Evolutionary conservation across 1,140 invertebrate genomes (phyloP).

Genomic region (Drosophila lowei): DNA sequence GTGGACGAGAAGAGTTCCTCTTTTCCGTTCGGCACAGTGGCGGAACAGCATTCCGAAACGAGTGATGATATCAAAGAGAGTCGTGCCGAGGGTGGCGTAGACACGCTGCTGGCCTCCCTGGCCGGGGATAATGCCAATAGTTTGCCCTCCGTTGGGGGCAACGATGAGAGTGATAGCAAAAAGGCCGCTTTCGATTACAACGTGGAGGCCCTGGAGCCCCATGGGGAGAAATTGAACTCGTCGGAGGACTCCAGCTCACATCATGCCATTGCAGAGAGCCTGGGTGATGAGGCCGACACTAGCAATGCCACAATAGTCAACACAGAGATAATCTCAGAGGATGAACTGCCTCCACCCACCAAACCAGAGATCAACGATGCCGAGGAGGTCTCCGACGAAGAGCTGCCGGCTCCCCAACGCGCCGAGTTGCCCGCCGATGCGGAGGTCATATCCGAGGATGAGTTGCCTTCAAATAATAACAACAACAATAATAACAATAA

Average conservation of each 20-base stretch:
- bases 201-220: slow-evolving; percentile 25
- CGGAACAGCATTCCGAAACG: slow-evolving; percentile 72
- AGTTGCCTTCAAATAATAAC: slow-evolving; percentile 86
- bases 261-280: slow-evolving; percentile 63
- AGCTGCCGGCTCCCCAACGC: slow-evolving; percentile 89
- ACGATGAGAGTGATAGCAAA: slow-evolving; percentile 68
- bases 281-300: slow-evolving; percentile 60
- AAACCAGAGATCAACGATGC: slow-evolving; percentile 84
- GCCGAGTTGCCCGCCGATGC: slow-evolving; percentile 91
- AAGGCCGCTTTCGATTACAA: slow-evolving; percentile 70
- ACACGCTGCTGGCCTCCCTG: slow-evolving; percentile 75
- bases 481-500: slow-evolving; percentile 45
- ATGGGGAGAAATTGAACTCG: slow-evolving; percentile 59
- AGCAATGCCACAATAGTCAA: slow-evolving; percentile 84
- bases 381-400: slow-evolving; percentile 89
- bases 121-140: slow-evolving; percentile 83
- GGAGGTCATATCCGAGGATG: slow-evolving; percentile 92
- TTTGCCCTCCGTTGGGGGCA: slow-evolving; percentile 82
- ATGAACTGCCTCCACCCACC: slow-evolving; percentile 84
- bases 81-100: slow-evolving; percentile 55
- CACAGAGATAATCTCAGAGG: slow-evolving; percentile 88
- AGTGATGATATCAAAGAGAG: slow-evolving; percentile 69
- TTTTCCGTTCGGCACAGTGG: slow-evolving; percentile 71
- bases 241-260: slow-evolving; percentile 66
- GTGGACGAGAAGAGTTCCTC: slow-evolving; percentile 82